A percentile compares a stretch with the other conserved stretches of the same genome.
Conservation (phyloP, 2,113 vertebrate genomes). For the Ia io region DNA sequence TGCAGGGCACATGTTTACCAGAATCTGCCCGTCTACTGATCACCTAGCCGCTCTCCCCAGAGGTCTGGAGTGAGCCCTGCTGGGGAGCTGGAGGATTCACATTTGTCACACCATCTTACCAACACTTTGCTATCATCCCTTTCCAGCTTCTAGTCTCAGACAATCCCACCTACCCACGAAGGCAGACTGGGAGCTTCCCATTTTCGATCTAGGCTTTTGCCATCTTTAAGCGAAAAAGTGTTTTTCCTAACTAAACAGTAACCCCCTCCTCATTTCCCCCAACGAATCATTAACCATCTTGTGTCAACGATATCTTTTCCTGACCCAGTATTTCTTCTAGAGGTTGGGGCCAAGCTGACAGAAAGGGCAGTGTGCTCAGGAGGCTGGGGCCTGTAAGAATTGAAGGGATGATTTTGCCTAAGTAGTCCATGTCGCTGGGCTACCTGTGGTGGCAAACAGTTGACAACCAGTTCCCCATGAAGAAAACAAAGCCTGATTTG, state of each 20-base stretch:
- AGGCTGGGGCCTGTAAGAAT: neutral
- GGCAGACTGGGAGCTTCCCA: neutral
- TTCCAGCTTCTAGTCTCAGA: neutral
- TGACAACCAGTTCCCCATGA: neutral
- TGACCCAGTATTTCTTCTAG: neutral
- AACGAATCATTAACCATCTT: neutral
- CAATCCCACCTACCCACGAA: neutral
- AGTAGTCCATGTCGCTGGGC: neutral
- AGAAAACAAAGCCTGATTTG: neutral
- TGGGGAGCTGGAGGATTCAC: neutral
- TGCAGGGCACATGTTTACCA: neutral
- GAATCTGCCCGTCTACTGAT: accelerated
- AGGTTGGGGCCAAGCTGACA: neutral
- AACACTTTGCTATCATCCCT: neutral
- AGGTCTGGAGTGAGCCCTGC: neutral
- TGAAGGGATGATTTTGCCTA: neutral
- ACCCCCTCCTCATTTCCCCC: neutral
- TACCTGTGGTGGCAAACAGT: neutral
- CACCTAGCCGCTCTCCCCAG: neutral
- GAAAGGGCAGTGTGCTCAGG: neutral
- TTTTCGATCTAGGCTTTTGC: neutral
- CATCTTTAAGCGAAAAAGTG: neutral
- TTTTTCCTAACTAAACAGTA: neutral
- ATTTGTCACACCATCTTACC: neutral
- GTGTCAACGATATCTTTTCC: neutral